These are phyloP conservation scores for Limnodromus scolopaceus DNA, from an alignment of 2,797 vertebrate genomes.

Conservation along the genomic window DNA sequence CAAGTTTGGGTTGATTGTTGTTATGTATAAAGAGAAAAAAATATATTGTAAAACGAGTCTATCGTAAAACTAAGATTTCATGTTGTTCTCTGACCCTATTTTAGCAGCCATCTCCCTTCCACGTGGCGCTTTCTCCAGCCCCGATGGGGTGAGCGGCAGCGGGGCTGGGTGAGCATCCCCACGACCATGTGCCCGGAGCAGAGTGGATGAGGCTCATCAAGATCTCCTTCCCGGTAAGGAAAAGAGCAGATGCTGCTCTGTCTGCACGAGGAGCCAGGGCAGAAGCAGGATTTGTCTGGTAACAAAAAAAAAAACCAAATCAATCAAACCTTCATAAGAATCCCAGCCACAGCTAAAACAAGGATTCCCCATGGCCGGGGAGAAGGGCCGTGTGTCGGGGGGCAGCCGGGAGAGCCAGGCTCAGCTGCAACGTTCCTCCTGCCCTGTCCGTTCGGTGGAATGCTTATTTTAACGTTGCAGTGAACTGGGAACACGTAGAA, in stretches of 20 bases:
- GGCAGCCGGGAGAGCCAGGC: not conserved
- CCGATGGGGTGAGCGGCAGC: not conserved
- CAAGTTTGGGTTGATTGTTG: not conserved
- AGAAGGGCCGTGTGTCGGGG: not conserved
- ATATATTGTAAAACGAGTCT: not conserved
- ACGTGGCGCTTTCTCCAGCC: not conserved
- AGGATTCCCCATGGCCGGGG: accelerated
- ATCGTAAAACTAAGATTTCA: not conserved
- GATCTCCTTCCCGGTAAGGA: not conserved
- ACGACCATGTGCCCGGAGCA: accelerated
- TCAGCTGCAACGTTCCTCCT: not conserved
- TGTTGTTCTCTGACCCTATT: not conserved
- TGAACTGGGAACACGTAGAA: not conserved
- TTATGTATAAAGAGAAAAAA: not conserved
- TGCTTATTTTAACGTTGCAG: not conserved
- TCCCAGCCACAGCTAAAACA: not conserved
- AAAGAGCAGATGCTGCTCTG: not conserved
- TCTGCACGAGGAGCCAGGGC: accelerated
- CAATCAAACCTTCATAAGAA: not conserved
- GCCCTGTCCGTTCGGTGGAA: not conserved
- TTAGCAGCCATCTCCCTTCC: not conserved
- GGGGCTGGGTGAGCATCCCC: not conserved
- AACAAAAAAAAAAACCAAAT: not conserved
- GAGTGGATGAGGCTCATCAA: not conserved
- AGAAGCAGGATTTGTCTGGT: not conserved